Evolutionary conservation across 2,888 invertebrate species (phyloP).

Genomic region (Poecilobothrus nobilitatus): DNA sequence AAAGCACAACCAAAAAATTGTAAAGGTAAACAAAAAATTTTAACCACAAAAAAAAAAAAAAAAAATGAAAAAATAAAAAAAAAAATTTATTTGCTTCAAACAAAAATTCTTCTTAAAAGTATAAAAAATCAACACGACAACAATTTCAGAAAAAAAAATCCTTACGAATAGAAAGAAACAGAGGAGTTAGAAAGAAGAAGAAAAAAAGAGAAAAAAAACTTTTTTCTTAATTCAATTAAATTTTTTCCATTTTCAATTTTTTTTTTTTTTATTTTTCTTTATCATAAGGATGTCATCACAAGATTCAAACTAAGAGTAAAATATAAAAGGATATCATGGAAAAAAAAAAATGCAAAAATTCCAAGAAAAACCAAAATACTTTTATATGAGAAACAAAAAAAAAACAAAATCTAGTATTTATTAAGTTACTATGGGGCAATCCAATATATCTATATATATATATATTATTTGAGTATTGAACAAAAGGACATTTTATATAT

Average conservation of each 20-base stretch:
- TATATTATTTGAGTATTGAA: too few species aligned
- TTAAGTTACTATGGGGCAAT: too few species aligned
- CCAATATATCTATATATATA: too few species aligned
- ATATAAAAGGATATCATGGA: not conserved
- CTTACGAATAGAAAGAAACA: too few species aligned
- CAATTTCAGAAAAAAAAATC: too few species aligned
- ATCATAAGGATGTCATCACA: constrained; percentile 4
- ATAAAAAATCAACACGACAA: too few species aligned
- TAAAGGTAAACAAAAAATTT: too few species aligned
- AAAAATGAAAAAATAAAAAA: not conserved
- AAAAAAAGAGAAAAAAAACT: not conserved
- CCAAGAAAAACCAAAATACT: not conserved
- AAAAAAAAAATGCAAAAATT: not conserved
- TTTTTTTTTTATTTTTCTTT: not conserved
- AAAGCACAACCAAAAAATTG: not conserved
- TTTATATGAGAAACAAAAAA: too few species aligned
- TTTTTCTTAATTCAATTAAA: not conserved
- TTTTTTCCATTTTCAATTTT: not conserved
- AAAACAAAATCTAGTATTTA: too few species aligned
- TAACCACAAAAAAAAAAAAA: not conserved
- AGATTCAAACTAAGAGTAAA: not conserved
- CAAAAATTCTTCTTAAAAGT: not conserved
- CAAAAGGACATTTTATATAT: too few species aligned
- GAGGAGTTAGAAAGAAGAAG: not conserved
- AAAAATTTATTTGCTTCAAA: not conserved